Conservation (phyloP, 2,113 vertebrate genomes). For the Natator depressus region DNA sequence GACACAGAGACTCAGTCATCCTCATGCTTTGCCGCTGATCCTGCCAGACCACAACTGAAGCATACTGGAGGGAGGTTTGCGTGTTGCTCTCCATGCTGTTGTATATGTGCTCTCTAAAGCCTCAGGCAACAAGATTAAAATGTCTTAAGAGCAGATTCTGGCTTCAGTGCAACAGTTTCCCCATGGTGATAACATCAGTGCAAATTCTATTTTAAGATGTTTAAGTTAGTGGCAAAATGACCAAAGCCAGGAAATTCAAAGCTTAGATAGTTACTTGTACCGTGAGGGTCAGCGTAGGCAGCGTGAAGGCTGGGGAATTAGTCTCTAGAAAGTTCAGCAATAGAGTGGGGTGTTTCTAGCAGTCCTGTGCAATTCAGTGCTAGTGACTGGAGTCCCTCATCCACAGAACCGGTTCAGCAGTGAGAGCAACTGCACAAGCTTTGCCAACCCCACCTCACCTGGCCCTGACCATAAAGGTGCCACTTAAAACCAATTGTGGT, state of each 20-base stretch:
- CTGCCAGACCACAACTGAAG: neutral
- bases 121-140: neutral
- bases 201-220: neutral
- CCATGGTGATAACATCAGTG: rapidly evolving
- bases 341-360: neutral
- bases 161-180: neutral
- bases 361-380: neutral
- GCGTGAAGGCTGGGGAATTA: neutral
- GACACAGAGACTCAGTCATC: neutral
- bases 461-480: rapidly evolving
- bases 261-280: neutral
- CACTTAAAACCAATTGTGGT: neutral
- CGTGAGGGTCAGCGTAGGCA: neutral
- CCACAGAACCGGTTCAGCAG: neutral
- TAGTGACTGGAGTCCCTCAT: neutral
- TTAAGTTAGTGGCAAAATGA: neutral
- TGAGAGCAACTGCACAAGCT: neutral
- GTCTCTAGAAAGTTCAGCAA: neutral
- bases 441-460: neutral
- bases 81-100: neutral
- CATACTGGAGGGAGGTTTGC: neutral
- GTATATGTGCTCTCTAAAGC: neutral
- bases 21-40: neutral
- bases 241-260: neutral
- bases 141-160: neutral